Evolutionary conservation across 2,797 vertebrate species (phyloP).

Genomic region (Enteromius anoplus): DNA sequence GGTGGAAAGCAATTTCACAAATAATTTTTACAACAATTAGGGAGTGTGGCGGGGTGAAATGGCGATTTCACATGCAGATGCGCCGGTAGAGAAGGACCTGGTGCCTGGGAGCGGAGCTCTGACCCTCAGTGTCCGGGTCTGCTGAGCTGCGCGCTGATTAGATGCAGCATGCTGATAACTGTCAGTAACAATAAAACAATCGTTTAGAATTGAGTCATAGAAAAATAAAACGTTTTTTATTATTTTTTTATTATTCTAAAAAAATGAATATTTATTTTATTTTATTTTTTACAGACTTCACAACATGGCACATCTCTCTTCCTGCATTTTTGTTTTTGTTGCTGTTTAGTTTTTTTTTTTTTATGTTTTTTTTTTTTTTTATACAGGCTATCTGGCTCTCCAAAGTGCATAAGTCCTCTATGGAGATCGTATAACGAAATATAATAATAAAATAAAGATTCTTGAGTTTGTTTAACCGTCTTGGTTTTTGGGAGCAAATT

Average conservation of each 20-base stretch:
- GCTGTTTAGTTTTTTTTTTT: no score
- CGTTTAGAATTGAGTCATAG: constrained; percentile 44
- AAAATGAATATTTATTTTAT: no score
- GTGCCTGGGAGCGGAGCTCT: constrained; percentile 71
- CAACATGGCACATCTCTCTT: constrained; percentile 17
- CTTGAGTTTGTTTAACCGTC: background rate
- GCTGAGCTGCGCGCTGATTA: constrained; percentile 74
- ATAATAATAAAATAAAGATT: background rate
- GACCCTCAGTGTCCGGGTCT: constrained; percentile 72
- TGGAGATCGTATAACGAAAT: background rate
- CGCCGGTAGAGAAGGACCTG: constrained; percentile 81
- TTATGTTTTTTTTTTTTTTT: background rate
- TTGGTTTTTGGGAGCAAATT: background rate
- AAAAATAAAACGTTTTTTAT: constrained; percentile 13
- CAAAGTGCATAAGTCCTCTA: background rate
- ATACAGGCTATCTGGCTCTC: background rate
- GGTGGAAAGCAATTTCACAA: constrained; percentile 95
- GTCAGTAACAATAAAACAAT: constrained; percentile 79
- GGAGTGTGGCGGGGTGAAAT: constrained; percentile 94
- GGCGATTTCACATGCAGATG: constrained; percentile 90
- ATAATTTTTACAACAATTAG: constrained; percentile 96
- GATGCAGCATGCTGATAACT: constrained; percentile 59
- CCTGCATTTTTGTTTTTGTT: background rate
- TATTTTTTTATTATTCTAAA: no score
- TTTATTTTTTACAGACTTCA: constrained; percentile 50